A percentile compares a stretch with the other conserved stretches of the same genome.
Conservation (phyloP, 2,113 vertebrate genomes). For the Urocolius indicus region DNA sequence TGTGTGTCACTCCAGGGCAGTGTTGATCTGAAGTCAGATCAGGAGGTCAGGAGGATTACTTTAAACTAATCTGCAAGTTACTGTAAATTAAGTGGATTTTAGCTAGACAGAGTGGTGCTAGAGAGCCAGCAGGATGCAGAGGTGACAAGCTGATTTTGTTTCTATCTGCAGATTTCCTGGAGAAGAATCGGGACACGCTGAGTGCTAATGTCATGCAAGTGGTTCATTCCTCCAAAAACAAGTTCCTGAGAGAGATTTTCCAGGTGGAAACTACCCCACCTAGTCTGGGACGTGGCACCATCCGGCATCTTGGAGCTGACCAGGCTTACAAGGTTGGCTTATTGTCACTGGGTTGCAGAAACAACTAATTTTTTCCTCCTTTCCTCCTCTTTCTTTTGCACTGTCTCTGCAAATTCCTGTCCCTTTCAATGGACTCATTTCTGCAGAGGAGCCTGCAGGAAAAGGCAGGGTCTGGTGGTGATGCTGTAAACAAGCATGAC, state of each 20-base stretch:
- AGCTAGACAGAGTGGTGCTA: neutral
- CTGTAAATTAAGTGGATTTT: constrained; percentile 16
- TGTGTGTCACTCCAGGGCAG: neutral
- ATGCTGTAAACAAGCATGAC: neutral
- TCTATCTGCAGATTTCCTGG: constrained; percentile 87
- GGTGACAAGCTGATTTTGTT: neutral
- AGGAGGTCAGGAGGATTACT: constrained; percentile 10
- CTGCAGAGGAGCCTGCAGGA: neutral
- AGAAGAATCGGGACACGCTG: constrained; percentile 93
- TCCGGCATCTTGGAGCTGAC: constrained; percentile 60
- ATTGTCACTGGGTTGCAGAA: neutral
- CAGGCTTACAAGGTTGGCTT: constrained; percentile 74
- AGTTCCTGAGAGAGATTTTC: constrained; percentile 89
- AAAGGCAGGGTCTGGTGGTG: neutral
- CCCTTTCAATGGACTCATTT: neutral
- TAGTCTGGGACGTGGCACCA: constrained; percentile 63
- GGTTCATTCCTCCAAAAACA: constrained; percentile 87
- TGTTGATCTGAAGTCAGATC: constrained; percentile 12
- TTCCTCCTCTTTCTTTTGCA: neutral
- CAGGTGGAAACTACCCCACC: constrained; percentile 62
- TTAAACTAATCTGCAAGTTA: constrained; percentile 24
- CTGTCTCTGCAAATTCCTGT: neutral
- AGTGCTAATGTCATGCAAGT: constrained; percentile 86
- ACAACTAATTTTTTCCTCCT: neutral
- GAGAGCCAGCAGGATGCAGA: neutral